These are phyloP conservation scores for Heterochromis multidens DNA, from an alignment of 2,113 vertebrate genomes.

Conservation along the genomic window DNA sequence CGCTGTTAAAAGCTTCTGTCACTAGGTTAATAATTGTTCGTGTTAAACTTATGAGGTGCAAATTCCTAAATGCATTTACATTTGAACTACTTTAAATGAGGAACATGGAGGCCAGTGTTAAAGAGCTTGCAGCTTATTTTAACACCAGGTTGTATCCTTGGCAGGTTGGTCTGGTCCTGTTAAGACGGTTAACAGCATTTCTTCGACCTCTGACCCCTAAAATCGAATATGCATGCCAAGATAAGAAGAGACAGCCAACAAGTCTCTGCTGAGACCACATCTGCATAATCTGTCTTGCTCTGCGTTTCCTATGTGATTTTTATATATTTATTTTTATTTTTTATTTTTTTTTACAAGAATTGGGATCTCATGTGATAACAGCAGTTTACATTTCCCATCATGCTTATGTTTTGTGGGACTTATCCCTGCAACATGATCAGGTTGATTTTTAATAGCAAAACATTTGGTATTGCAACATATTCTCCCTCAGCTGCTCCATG, in stretches of 20 bases:
- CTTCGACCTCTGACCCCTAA: conserved; percentile 3
- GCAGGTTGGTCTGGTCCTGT: background rate
- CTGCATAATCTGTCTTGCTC: background rate
- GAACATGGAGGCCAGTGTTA: background rate
- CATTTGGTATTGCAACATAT: conserved; percentile 8
- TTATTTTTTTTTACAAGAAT: background rate
- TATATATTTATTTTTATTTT: too few relatives aligned
- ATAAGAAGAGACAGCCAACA: background rate
- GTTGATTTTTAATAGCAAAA: background rate
- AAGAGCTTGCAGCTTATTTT: background rate
- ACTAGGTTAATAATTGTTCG: background rate
- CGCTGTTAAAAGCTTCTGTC: background rate
- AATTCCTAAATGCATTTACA: background rate
- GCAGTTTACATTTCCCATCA: background rate
- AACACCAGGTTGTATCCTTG: background rate
- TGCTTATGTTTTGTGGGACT: background rate
- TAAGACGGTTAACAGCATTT: background rate
- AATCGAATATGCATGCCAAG: background rate
- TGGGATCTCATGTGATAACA: background rate
- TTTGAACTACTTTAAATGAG: background rate
- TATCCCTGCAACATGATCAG: background rate
- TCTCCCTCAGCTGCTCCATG: conserved; percentile 10
- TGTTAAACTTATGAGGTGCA: background rate
- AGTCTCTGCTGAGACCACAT: background rate
- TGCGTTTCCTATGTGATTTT: background rate